These are phyloP conservation scores for Aptenodytes patagonicus DNA, from an alignment of 2,113 vertebrate genomes.

Conservation along the genomic window DNA sequence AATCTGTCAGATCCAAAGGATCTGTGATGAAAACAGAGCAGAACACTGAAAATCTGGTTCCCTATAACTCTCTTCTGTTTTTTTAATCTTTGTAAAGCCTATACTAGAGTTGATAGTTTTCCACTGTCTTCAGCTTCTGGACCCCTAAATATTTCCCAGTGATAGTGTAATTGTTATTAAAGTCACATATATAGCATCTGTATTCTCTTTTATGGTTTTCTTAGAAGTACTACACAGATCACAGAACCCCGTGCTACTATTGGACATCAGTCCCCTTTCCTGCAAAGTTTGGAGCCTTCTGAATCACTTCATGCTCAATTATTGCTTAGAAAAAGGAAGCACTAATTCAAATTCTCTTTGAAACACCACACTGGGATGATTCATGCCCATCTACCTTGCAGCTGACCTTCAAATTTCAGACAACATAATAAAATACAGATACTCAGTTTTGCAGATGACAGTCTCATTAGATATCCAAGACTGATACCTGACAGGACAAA, in stretches of 20 bases:
- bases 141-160: background rate
- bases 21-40: background rate
- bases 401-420: background rate
- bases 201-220: background rate
- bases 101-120: background rate
- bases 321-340: background rate
- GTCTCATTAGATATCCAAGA: background rate
- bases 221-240: background rate
- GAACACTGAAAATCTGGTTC: background rate
- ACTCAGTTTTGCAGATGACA: background rate
- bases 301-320: background rate
- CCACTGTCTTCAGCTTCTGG: background rate
- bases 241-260: accelerated
- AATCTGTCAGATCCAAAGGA: background rate
- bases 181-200: background rate
- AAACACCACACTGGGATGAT: background rate
- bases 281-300: background rate
- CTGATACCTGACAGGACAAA: background rate
- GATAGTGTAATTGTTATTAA: background rate
- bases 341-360: background rate
- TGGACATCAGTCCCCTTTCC: background rate
- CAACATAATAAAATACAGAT: background rate
- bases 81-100: background rate
- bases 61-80: background rate
- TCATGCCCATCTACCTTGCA: background rate